Evolutionary conservation across 2,113 vertebrate genomes (phyloP), one percentile per base, ranked within the genome.

Genomic region (Kryptolebias marmoratus): DNA sequence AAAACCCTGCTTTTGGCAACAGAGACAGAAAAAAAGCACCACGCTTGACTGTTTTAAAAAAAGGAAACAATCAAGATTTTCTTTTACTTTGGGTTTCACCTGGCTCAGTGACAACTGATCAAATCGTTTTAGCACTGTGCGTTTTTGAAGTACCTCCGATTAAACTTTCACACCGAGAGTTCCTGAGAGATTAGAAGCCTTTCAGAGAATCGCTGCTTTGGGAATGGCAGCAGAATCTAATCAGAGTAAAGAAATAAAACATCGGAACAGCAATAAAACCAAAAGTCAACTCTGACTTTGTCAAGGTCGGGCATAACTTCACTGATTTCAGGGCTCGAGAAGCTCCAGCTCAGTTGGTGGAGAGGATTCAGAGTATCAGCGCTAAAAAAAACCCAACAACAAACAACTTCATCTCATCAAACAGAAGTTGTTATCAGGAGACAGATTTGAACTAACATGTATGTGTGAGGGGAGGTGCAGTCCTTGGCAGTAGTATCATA

Each of bases 101-200:
- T 66, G 31, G 42, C 59, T 81, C 66, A 58, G 13, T 52, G 22
- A 82, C 36, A 72, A 73, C 52, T 79, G 68, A 69, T 82, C 32
- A 68, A 66, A 74, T 59, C 1, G 56, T 47, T 12, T n/a, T 52
- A 76, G 71, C 75, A 88, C 70, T 59, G 69, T 12, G 28, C 69
- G 32, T 84, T 83, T 52, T 54, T 5, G 50, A 60, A 66, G 73
- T 55, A 54, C 55, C 57, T 64, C 71, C 75, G 56, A 49, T 8
- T 13, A 80, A 64, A 73, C 59, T 32, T 54, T 59, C 39, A 59
- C 48, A 58, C 59, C 64, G n/a, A 68, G 32, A 68, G 63, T 83
- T 82, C 75, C 78, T 85, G 84, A 89, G 86, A 83, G 50, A 77
- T 70, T 31, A 71, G 50, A 78, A 67, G 82, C 9, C 32, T n/a